A percentile compares a stretch with the other conserved stretches of the same genome.
Evolutionary conservation across 2,113 vertebrate genomes (phyloP).

Genomic region (Asarcornis scutulata): DNA sequence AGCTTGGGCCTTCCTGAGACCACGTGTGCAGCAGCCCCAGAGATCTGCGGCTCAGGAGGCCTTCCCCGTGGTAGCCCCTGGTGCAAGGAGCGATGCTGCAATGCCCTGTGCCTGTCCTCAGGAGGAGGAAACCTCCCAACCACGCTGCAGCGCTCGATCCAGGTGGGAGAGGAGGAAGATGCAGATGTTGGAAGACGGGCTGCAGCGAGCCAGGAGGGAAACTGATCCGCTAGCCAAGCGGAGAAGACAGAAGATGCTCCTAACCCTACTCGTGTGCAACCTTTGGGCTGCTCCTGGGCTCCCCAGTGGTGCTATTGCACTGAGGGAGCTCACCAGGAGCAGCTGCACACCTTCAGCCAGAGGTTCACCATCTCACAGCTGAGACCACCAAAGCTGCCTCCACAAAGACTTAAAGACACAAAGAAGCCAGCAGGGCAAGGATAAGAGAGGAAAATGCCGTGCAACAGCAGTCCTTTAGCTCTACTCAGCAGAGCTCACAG

Average conservation of each 20-base stretch:
- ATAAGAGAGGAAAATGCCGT: not conserved
- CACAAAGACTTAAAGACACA: not conserved
- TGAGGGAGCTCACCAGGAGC: not conserved
- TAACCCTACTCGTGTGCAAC: too few species aligned
- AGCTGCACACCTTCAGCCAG: not conserved
- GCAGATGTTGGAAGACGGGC: not conserved
- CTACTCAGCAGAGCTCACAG: not conserved
- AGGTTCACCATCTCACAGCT: not conserved
- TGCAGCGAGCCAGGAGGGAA: not conserved
- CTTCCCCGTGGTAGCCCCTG: not conserved
- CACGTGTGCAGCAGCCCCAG: not conserved
- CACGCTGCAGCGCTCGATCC: not conserved
- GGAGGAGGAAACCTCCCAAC: not conserved
- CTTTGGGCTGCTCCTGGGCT: not conserved
- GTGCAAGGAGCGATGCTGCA: not conserved
- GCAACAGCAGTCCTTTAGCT: not conserved
- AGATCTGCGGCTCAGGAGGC: not conserved
- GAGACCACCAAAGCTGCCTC: not conserved
- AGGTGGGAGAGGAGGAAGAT: not conserved
- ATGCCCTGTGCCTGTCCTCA: not conserved
- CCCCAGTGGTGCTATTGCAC: not conserved
- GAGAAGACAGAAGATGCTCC: not conserved
- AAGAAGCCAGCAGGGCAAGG: not conserved
- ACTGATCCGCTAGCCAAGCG: not conserved
- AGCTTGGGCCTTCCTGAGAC: not conserved